Conservation (phyloP, 2,888 invertebrate genomes). For the Nemotelus pantherinus region DNA sequence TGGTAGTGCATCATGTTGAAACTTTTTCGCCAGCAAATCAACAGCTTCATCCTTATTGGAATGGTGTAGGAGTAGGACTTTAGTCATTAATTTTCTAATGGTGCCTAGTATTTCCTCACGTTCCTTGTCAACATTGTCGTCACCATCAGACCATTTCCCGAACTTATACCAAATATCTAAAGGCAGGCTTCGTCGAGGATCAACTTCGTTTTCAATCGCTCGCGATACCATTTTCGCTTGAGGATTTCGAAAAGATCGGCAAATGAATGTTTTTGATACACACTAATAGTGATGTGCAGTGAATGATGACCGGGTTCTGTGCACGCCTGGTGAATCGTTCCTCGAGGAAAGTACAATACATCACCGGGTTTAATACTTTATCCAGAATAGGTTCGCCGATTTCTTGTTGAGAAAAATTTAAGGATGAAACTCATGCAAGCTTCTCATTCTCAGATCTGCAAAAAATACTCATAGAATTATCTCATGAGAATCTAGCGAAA, state of each 20-base stretch:
- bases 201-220: constrained; percentile 76
- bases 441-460: no score
- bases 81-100: constrained; percentile 69
- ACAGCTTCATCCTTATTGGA: constrained; percentile 79
- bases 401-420: no score
- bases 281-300: constrained; percentile 92
- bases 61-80: constrained; percentile 70
- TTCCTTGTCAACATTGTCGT: constrained; percentile 59
- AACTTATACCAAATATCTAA: constrained; percentile 78
- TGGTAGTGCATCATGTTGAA: constrained; percentile 87
- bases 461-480: no score
- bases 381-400: no score
- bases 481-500: no score
- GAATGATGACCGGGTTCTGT: constrained; percentile 83
- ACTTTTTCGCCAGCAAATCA: constrained; percentile 86
- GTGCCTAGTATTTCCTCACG: constrained; percentile 67
- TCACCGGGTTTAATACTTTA: no score
- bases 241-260: constrained; percentile 86
- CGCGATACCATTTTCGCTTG: constrained; percentile 76
- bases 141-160: constrained; percentile 74
- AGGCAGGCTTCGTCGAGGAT: constrained; percentile 83
- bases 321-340: no score
- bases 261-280: constrained; percentile 91
- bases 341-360: constrained; percentile 91
- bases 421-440: no score